Conservation (phyloP, 2,888 invertebrate species). For the Maniola hyperantus region DNA sequence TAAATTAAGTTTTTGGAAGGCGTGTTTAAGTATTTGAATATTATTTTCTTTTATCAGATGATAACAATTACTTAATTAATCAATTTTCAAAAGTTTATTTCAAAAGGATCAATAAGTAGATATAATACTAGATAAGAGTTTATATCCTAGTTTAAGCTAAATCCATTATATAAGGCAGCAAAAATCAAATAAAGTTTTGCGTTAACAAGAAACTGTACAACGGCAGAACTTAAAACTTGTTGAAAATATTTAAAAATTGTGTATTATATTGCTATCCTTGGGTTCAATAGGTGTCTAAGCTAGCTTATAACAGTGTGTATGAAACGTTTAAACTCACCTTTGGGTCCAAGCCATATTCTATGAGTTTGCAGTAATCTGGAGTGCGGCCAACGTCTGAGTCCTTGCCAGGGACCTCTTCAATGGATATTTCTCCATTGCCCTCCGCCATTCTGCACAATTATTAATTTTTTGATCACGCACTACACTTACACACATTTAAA, state of each 20-base stretch:
- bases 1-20: background rate
- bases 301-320: background rate
- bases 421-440: constrained; percentile 92
- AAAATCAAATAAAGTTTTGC: constrained; percentile 10
- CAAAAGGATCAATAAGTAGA: background rate
- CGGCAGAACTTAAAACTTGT: background rate
- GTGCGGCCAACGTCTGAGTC: constrained; percentile 88
- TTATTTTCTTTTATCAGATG: background rate
- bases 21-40: background rate
- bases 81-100: background rate
- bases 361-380: constrained; percentile 96
- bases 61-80: background rate
- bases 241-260: background rate
- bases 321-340: constrained; percentile 83
- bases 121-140: background rate
- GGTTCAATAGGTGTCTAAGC: background rate
- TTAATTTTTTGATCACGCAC: constrained; percentile 68
- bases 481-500: constrained; percentile 58
- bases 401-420: constrained; percentile 87
- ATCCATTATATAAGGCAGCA: background rate
- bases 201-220: background rate
- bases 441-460: constrained; percentile 89
- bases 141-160: background rate
- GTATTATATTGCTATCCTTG: background rate
- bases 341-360: constrained; percentile 97